Evolutionary conservation across 1,140 invertebrate species (phyloP).

Genomic region (Aplysia californica): DNA sequence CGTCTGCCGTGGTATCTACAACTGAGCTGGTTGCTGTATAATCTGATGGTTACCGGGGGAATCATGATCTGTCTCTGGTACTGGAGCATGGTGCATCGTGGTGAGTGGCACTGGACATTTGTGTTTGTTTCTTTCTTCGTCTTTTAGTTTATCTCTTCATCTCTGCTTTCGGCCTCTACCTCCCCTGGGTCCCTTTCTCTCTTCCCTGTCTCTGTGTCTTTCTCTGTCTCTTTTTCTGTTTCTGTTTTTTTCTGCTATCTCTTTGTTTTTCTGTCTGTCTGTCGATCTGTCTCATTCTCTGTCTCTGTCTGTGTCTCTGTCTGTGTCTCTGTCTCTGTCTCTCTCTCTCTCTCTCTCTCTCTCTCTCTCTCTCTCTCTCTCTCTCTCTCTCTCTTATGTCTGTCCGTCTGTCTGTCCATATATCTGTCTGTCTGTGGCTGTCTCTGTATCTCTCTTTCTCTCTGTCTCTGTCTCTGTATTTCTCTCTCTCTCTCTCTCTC

Average conservation of each 20-base stretch:
- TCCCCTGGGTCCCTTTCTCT: not conserved
- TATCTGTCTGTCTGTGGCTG: too few relatives aligned
- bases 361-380: too few relatives aligned
- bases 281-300: too few relatives aligned
- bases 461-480: too few relatives aligned
- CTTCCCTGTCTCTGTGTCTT: not conserved
- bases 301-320: too few relatives aligned
- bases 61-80: slow-evolving; percentile 24
- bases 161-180: not conserved
- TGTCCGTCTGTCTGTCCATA: too few relatives aligned
- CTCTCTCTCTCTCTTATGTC: too few relatives aligned
- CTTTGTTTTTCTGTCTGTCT: not conserved
- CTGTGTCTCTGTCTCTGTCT: too few relatives aligned
- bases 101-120: not conserved
- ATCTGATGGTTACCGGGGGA: not conserved
- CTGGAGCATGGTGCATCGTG: slow-evolving; percentile 12
- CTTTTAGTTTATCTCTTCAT: not conserved
- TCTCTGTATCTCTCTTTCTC: too few relatives aligned
- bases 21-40: slow-evolving; percentile 16
- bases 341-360: too few relatives aligned
- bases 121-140: not conserved
- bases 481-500: too few relatives aligned
- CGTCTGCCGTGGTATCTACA: not conserved
- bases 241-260: not conserved
- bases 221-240: not conserved